These are phyloP conservation scores for Alexandromys fortis DNA, from an alignment of 2,113 vertebrate species.

Conservation along the genomic window DNA sequence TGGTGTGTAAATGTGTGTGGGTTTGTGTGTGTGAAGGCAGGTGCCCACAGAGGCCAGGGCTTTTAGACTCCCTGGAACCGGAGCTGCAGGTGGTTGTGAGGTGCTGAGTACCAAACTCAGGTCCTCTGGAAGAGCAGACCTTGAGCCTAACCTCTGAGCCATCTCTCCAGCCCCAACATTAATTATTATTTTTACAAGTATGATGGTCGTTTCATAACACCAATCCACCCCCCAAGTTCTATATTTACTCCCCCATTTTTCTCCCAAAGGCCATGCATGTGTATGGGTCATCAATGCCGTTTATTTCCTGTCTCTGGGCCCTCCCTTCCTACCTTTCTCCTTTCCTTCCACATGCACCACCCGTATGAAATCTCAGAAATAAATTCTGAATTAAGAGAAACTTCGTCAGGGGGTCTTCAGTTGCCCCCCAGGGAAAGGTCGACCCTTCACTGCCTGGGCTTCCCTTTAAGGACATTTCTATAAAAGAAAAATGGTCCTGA, in stretches of 20 bases:
- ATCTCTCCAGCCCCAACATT: neutral
- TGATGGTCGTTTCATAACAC: neutral
- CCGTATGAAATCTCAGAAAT: slow-evolving; percentile 17
- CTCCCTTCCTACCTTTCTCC: neutral
- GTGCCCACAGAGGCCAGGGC: neutral
- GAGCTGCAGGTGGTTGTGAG: neutral
- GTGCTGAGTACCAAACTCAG: neutral
- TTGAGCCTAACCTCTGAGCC: neutral
- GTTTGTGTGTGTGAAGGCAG: too few relatives aligned
- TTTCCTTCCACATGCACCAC: neutral
- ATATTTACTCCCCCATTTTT: slow-evolving; percentile 37
- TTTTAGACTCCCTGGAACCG: neutral
- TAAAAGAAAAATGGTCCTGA: slow-evolving; percentile 61
- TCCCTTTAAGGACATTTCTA: slow-evolving; percentile 50
- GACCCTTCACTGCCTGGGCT: slow-evolving; percentile 18
- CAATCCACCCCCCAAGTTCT: slow-evolving; percentile 6
- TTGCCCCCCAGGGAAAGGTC: slow-evolving; percentile 30
- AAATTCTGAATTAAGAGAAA: slow-evolving; percentile 31
- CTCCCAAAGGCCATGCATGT: neutral
- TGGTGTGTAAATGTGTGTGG: neutral
- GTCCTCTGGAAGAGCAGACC: neutral
- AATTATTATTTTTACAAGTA: neutral
- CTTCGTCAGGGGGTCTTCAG: neutral
- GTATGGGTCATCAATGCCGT: neutral
- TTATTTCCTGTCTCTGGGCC: neutral